These are phyloP conservation scores for Tragelaphus imberbis DNA, from an alignment of 2,113 vertebrate genomes.

Conservation along the genomic window DNA sequence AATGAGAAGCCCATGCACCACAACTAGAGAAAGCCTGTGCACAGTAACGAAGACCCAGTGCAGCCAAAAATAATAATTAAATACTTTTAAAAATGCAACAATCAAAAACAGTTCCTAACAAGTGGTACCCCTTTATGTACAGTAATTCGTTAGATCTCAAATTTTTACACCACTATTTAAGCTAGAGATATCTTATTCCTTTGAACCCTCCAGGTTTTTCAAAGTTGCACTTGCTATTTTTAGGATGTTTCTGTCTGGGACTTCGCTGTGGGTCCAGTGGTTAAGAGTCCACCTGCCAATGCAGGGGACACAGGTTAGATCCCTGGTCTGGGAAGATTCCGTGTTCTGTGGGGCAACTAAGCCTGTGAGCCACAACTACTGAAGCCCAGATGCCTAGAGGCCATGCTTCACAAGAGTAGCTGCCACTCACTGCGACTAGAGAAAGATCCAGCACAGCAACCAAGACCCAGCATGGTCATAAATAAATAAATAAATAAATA, in stretches of 20 bases:
- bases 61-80: background rate
- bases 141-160: background rate
- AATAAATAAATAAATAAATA: background rate
- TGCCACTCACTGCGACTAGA: background rate
- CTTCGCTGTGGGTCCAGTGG: background rate
- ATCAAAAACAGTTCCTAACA: background rate
- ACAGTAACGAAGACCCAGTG: background rate
- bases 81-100: background rate
- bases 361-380: background rate
- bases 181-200: background rate
- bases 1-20: background rate
- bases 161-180: background rate
- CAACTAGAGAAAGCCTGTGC: background rate
- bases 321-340: background rate
- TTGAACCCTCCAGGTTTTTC: background rate
- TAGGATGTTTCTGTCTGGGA: background rate
- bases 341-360: background rate
- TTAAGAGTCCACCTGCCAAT: background rate
- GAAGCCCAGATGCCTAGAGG: background rate
- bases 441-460: background rate
- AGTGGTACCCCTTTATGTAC: background rate
- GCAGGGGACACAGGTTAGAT: background rate
- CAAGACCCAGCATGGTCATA: background rate
- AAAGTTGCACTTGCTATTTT: constrained; percentile 7
- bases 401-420: background rate